Evolutionary conservation across 2,797 vertebrate species (phyloP), one percentile per base, ranked within the genome.

Genomic region (Pachyuromys duprasi): DNA sequence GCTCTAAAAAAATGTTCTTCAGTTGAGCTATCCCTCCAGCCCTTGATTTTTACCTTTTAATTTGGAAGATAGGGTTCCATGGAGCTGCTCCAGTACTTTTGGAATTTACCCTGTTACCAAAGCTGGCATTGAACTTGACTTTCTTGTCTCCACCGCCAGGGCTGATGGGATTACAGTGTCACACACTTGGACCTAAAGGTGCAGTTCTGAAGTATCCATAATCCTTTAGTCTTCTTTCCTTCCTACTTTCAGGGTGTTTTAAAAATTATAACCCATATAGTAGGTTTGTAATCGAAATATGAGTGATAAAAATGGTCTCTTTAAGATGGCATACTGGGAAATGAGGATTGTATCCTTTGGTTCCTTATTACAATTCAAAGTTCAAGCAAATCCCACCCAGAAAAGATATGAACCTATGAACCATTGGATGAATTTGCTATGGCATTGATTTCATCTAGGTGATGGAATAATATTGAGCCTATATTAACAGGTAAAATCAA

Each of bases 401-500:
- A 79, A 89, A 91, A n/a, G 6, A 5, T 94, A 70, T 33, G 55
- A 81, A 72, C 20, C 74, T 92, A 67, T 45, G 69, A 90, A 69
- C 26, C 70, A 86, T 0, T 95, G 36, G 12, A 26, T 93, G 60
- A 95, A 74, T 76, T 96, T 97, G 57, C 89, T 88, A 97, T 76
- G 20, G 75, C 33, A 97, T 96, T 96, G 96, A 95, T 98, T 98
- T 97, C 83, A 28, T 97, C 87, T 94, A 98, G 45, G 83, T 96
- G 92, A 72, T 78, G 72, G 94, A 98, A 96, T 97, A 97, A 98
- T 95, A 94, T 53, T 63, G 96, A 98, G 98, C 97, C 98, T 98
- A 97, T 98, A 99, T 98, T 97, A 98, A 98, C 98, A 98, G 95
- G 95, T 97, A 97, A 98, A 99, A 98, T 96, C 98, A 98, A 98